These are phyloP conservation scores for Gymnoscopelus braueri DNA, from an alignment of 2,797 vertebrate species.

Conservation along the genomic window DNA sequence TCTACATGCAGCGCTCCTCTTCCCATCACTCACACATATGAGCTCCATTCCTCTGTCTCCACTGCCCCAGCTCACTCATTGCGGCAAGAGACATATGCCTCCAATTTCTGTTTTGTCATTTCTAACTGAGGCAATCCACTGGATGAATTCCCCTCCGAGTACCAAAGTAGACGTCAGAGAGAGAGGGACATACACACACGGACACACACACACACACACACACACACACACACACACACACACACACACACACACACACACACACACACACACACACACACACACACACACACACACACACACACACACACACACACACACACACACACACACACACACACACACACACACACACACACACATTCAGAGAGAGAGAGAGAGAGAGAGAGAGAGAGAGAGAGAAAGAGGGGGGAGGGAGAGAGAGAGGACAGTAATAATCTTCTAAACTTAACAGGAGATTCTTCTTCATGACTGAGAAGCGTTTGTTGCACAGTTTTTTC, in stretches of 20 bases:
- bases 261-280: background rate
- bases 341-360: too few relatives aligned
- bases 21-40: slow-evolving; percentile 42
- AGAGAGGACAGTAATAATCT: slow-evolving; percentile 27
- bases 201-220: too few relatives aligned
- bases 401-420: slow-evolving; percentile 23
- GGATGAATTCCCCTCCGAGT: slow-evolving; percentile 60
- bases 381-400: slow-evolving; percentile 14
- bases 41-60: slow-evolving; percentile 45
- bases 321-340: too few relatives aligned
- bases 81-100: slow-evolving; percentile 60
- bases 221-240: too few relatives aligned
- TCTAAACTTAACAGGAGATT: slow-evolving; percentile 60
- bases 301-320: too few relatives aligned
- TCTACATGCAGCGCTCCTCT: slow-evolving; percentile 21
- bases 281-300: background rate
- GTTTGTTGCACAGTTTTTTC: slow-evolving; percentile 48
- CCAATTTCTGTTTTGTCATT: slow-evolving; percentile 71
- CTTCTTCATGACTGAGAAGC: slow-evolving; percentile 64
- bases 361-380: background rate
- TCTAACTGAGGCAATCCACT: slow-evolving; percentile 69
- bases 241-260: too few relatives aligned
- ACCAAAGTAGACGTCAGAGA: slow-evolving; percentile 56
- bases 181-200: slow-evolving; percentile 12
- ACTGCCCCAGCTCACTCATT: slow-evolving; percentile 42